Evolutionary conservation across 2,888 invertebrate genomes (phyloP), one percentile per base, ranked within the genome.

Genomic region (Anoplius nigerrimus): DNA sequence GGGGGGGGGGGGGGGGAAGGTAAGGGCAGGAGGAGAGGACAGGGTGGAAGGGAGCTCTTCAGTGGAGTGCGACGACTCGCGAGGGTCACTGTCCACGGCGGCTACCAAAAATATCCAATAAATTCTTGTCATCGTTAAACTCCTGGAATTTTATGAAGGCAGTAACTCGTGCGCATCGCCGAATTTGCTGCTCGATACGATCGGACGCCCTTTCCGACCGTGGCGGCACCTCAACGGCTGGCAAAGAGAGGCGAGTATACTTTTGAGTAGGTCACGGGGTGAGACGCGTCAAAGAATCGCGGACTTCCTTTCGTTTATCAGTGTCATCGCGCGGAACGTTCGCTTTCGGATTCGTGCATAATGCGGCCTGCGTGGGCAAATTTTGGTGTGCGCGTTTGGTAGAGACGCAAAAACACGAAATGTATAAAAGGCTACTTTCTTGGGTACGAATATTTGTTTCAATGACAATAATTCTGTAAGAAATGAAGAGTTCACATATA

Each of bases 101-200:
- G 76, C 80, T 77, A 79, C 79, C 81, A 77, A 80, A 84, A 79
- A 82, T 82, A 78, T 79, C 79, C 81, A 76, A 83, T 85, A 84
- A 85, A 85, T 85, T 84, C 76, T 78, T 82, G 80, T 79, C 84
- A 76, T 83, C 85, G 84, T 85, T 84, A 85, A 84, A 81, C 72
- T 71, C 60, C 62, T 66, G 71, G 72, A 76, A 82, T 82, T 84
- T 83, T 79, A 84, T 72, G 69, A 77, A 71, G 69, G 77, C 69
- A 72, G 74, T 80, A 81, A 81, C 80, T 82, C 76, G 78, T 76
- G 60, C 69, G 63, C 61, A 60, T 59, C 74, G 76, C 79, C 84
- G 81, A 84, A 84, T 82, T 83, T 73, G 75, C 75, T 67, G 69
- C 62, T 64, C 66, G 75, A 74, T 75, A 75, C 68, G 71, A 76